Base-by-base conservation (phyloP, 2,888 invertebrate genomes). In the Maniola hyperantus region DNA sequence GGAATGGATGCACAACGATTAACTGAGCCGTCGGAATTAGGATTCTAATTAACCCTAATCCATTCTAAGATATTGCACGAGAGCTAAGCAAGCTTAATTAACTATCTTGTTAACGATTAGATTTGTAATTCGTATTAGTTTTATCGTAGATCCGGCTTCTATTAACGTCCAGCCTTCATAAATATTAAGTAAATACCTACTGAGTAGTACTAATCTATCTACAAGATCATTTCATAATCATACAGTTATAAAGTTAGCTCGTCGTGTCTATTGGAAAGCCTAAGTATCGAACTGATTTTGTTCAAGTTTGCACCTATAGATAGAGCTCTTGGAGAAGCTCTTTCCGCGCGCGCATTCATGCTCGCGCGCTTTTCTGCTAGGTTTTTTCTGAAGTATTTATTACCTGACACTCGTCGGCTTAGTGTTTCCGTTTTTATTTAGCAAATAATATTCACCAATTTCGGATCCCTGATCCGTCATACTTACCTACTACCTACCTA, bases 1-100 rank as follows among this genome's bases (percentile, higher is more conserved):
- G 66, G 64, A 70, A 72, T 65, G 64, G 60, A 69, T 67, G 66
- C 61, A 63, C 64, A 64, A 57, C 59, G 59, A n/a, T 48, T 59
- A 42, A 13, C 55, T 36, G 39, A 39, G 11, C 39, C 42, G 42
- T 36, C 8, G 36, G 44, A 46, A 58, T 58, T 58, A 58, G 26
- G 44, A 59, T 46, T 59, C 59, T 46, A 46, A 59, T 59, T 46
- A 59, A 59, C 33, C 46, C 34, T 44, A 59, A 57, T 57, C 39
- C 57, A 57, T 42, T 57, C 57, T 57, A 57, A 57, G 57, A 57
- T 57, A 57, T 57, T 20, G 39, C 39, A 13, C 18, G 15, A 39
- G 57, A 57, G 57, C 39, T 57, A 20, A 57, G 20, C 57, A 57
- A 57, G 11, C 57, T 20, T 57, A 57, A 57, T 57, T 57, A 57